A percentile compares a stretch with the other conserved stretches of the same genome.
Evolutionary conservation across 2,113 vertebrate species (phyloP).

Genomic region (Cebidichthys violaceus): DNA sequence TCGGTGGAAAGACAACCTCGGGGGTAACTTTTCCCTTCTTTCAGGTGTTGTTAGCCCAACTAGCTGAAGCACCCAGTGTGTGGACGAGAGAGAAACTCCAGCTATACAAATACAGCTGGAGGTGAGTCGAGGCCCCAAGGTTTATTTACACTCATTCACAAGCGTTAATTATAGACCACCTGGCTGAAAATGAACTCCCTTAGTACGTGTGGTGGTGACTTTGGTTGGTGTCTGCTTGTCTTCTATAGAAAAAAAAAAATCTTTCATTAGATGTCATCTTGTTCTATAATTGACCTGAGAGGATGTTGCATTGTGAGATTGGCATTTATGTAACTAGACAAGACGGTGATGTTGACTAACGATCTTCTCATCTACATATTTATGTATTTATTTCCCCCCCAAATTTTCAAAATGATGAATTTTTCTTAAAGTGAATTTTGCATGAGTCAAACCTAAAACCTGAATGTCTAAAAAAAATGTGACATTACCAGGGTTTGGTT

Average conservation of each 20-base stretch:
- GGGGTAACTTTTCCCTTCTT: constrained; percentile 38
- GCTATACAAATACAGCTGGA: constrained; percentile 83
- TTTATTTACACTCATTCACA: constrained; percentile 83
- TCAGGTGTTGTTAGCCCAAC: constrained; percentile 59
- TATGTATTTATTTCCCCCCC: neutral
- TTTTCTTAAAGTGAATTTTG: too few species aligned
- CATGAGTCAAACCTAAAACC: neutral
- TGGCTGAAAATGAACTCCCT: constrained; percentile 71
- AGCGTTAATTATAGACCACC: constrained; percentile 78
- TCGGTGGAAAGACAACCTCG: constrained; percentile 26
- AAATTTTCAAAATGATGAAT: neutral
- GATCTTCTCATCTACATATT: constrained; percentile 4
- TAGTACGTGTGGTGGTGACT: constrained; percentile 39
- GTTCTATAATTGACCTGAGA: constrained; percentile 40
- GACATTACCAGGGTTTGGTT: constrained; percentile 41
- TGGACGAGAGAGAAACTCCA: constrained; percentile 64
- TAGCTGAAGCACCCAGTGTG: constrained; percentile 47
- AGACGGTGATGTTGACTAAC: constrained; percentile 20
- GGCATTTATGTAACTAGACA: constrained; percentile 41
- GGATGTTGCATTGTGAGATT: constrained; percentile 36
- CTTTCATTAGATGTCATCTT: constrained; percentile 25
- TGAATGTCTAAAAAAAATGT: neutral
- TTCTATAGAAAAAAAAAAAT: constrained; percentile 18
- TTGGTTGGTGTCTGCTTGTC: constrained; percentile 53
- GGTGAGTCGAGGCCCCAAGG: constrained; percentile 70